phyloP scores from a whole-genome alignment of 2,113 vertebrate species.

The Cebus imitator region DNA sequence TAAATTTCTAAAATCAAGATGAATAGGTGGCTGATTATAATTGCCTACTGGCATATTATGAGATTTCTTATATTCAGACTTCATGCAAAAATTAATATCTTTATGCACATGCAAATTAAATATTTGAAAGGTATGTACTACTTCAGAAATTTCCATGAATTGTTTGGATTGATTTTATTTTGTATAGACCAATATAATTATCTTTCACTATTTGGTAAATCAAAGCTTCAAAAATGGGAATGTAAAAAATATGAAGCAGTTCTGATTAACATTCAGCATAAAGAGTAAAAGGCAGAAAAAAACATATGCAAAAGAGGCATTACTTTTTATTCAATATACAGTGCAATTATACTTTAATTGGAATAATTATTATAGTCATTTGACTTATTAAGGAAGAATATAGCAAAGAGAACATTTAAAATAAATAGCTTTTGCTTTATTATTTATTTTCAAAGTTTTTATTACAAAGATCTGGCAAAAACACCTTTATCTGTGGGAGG shows the following conservation, averaged over 20 bases:
- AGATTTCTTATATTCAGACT: slow-evolving; percentile 47
- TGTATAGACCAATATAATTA: not conserved
- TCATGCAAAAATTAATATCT: not conserved
- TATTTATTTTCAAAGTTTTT: slow-evolving; percentile 50
- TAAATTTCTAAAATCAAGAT: slow-evolving; percentile 45
- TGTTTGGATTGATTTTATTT: slow-evolving; percentile 42
- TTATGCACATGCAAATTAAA: slow-evolving; percentile 37
- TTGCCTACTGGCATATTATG: not conserved
- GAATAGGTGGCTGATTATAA: slow-evolving; percentile 57
- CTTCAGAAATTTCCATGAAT: not conserved
- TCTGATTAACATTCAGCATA: slow-evolving; percentile 41
- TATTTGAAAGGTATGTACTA: slow-evolving; percentile 3
- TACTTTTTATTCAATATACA: not conserved
- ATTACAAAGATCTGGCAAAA: slow-evolving; percentile 46
- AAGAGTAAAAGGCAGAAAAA: slow-evolving; percentile 28
- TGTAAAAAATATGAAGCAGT: slow-evolving; percentile 33
- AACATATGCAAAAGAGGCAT: not conserved
- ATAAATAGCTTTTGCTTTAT: slow-evolving; percentile 41
- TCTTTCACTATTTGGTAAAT: slow-evolving; percentile 6
- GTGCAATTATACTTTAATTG: slow-evolving; percentile 47
- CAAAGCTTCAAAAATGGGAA: slow-evolving; percentile 16
- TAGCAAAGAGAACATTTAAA: slow-evolving; percentile 42
- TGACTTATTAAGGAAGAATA: slow-evolving; percentile 46
- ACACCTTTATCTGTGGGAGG: not conserved
- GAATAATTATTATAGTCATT: slow-evolving; percentile 50